Percentiles rank a stretch among this genome's conserved stretches.
These are phyloP conservation scores for Actinernus sp. DNA, from an alignment of 92 coral and sea anemone genomes.

Conservation along the genomic window DNA sequence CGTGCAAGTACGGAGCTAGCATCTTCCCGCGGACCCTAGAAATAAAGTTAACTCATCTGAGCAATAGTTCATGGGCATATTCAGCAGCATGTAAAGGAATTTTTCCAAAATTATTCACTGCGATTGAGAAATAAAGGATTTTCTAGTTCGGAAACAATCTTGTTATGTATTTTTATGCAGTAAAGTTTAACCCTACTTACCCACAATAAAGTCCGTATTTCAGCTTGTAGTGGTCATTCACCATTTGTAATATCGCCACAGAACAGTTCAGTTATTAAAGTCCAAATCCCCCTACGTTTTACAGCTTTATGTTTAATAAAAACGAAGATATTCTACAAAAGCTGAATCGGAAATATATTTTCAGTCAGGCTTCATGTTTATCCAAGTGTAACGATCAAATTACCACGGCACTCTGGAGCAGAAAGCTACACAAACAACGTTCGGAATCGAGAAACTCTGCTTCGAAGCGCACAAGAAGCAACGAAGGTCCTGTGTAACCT, in stretches of 20 bases:
- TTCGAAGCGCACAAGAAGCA: background rate
- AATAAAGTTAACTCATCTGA: background rate
- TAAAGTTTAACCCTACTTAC: background rate
- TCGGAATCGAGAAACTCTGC: background rate
- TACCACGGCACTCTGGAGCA: slow-evolving; percentile 4
- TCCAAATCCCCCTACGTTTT: slow-evolving; percentile 2
- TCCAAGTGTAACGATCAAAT: slow-evolving; percentile 36
- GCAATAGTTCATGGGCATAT: background rate
- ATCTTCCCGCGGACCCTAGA: background rate
- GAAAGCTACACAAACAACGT: background rate
- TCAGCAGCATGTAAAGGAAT: background rate
- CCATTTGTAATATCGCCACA: background rate
- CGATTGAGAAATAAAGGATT: slow-evolving; percentile 1
- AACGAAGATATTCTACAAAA: background rate
- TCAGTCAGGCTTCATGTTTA: slow-evolving; percentile 9
- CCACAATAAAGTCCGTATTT: slow-evolving; percentile 2
- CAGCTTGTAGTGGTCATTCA: background rate
- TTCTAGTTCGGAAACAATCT: slow-evolving; percentile 18
- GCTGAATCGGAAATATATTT: slow-evolving; percentile 26
- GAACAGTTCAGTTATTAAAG: slow-evolving; percentile 5
- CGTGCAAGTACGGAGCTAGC: background rate
- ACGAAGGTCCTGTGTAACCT: background rate
- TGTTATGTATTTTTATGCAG: background rate
- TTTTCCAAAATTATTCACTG: background rate
- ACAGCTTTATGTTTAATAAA: background rate